Evolutionary conservation across 2,113 vertebrate genomes (phyloP).

Genomic region (Zapornia atra): DNA sequence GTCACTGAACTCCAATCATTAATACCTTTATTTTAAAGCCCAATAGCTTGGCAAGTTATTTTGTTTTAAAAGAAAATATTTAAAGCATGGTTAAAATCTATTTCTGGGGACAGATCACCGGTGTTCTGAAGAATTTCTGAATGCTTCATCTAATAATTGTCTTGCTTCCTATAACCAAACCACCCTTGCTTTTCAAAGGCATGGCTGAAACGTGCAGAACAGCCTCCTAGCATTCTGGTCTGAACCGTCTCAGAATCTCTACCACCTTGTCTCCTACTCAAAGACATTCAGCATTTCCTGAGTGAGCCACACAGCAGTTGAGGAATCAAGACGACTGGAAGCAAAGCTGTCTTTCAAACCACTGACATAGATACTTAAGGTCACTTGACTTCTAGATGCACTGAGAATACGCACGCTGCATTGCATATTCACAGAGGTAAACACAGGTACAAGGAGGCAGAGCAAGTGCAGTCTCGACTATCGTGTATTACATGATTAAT

Average conservation of each 20-base stretch:
- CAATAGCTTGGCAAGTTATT: not conserved
- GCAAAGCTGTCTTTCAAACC: not conserved
- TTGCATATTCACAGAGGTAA: not conserved
- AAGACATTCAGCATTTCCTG: not conserved
- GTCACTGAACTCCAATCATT: not conserved
- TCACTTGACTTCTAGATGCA: not conserved
- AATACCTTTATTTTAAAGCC: not conserved
- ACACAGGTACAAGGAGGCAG: not conserved
- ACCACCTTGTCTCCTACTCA: not conserved
- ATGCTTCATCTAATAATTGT: not conserved
- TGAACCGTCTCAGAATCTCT: not conserved
- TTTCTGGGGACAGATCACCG: not conserved
- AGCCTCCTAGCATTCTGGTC: not conserved
- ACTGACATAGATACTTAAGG: not conserved
- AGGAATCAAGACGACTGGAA: not conserved
- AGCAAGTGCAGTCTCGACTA: not conserved
- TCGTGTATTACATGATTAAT: not conserved
- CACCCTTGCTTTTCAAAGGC: not conserved
- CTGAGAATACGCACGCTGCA: not conserved
- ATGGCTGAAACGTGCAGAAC: not conserved
- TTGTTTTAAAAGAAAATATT: not conserved
- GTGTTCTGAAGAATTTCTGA: not conserved
- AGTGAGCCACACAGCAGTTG: not conserved
- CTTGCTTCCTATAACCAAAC: not conserved
- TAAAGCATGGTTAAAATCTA: not conserved